Evolutionary conservation across 2,113 vertebrate species (phyloP).

Genomic region (Illadopsis cleaveri): DNA sequence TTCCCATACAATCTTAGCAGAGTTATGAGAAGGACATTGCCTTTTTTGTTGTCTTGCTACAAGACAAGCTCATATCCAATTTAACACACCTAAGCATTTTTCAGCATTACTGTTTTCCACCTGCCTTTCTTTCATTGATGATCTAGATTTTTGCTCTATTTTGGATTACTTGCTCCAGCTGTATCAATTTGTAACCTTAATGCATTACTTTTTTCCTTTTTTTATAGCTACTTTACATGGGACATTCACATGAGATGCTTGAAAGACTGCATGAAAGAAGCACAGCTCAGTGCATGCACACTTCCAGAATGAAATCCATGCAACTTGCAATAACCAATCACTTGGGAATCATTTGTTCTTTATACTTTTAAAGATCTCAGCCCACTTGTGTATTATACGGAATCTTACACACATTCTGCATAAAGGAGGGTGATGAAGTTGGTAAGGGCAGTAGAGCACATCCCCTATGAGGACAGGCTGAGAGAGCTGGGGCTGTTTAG

Average conservation of each 20-base stretch:
- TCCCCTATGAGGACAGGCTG: neutral
- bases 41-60: neutral
- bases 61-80: neutral
- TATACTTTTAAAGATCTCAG: neutral
- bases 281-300: neutral
- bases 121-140: neutral
- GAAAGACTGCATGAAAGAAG: neutral
- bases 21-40: neutral
- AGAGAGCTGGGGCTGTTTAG: neutral
- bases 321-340: neutral
- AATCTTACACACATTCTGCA: neutral
- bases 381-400: neutral
- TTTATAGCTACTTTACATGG: neutral
- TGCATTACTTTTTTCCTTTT: neutral
- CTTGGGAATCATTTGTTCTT: neutral
- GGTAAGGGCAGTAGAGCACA: neutral
- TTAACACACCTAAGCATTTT: conserved; percentile 12
- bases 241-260: neutral
- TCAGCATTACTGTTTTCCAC: conserved; percentile 5
- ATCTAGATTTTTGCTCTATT: neutral
- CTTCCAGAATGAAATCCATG: neutral
- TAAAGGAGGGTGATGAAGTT: neutral
- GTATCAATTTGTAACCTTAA: neutral
- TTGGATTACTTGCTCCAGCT: neutral
- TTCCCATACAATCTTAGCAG: conserved; percentile 17